Percentiles rank a stretch among this genome's conserved stretches.
Conservation (phyloP, 2,113 vertebrate genomes). For the Mustela lutreola region DNA sequence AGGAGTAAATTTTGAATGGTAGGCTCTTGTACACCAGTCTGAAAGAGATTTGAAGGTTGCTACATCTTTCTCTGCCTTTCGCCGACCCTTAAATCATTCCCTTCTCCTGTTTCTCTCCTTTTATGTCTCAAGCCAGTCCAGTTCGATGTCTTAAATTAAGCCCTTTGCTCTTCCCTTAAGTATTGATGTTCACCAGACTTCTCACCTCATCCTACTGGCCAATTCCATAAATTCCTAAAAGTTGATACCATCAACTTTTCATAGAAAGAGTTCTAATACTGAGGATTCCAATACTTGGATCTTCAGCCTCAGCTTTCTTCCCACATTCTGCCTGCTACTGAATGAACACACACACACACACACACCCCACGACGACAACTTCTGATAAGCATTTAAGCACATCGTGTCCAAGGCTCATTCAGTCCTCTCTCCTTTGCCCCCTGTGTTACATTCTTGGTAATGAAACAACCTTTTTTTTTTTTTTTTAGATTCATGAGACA, state of each 20-base stretch:
- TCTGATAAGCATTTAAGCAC: not conserved
- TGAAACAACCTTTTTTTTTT: not conserved
- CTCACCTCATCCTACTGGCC: not conserved
- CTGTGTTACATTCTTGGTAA: not conserved
- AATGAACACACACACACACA: rapidly evolving
- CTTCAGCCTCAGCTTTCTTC: not conserved
- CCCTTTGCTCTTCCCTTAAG: not conserved
- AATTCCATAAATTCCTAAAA: not conserved
- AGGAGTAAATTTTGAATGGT: not conserved
- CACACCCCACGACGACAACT: no score
- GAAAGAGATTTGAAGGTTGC: not conserved
- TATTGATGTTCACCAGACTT: not conserved
- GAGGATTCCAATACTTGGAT: not conserved
- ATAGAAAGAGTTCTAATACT: not conserved
- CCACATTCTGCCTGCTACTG: not conserved
- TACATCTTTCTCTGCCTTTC: not conserved
- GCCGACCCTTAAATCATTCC: not conserved
- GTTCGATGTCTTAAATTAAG: not conserved
- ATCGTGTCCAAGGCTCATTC: not conserved
- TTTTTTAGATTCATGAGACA: not conserved
- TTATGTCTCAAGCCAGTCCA: not conserved
- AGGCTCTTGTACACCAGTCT: not conserved
- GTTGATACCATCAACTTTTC: not conserved
- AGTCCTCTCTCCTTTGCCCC: not conserved
- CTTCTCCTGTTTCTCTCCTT: not conserved